A percentile compares a stretch with the other conserved stretches of the same genome.
These are phyloP conservation scores for Aleiodes leptofemur DNA, from an alignment of 2,888 invertebrate species.

Conservation along the genomic window DNA sequence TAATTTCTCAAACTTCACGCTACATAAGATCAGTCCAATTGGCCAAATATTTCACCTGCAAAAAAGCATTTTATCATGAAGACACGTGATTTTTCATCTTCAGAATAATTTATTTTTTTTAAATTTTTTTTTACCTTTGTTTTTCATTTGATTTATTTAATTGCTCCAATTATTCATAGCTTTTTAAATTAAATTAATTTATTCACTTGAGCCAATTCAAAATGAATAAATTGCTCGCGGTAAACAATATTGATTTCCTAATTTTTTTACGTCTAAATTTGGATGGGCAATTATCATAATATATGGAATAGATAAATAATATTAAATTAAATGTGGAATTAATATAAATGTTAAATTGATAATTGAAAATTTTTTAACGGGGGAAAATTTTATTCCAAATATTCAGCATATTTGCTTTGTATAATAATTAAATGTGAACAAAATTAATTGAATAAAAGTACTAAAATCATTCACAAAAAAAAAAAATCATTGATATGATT, in stretches of 20 bases:
- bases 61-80: background rate
- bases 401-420: constrained; percentile 14
- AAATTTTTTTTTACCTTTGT: too few species aligned
- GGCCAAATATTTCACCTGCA: constrained; percentile 31
- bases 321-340: background rate
- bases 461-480: background rate
- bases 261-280: constrained; percentile 37
- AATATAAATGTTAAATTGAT: background rate
- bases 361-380: too few species aligned
- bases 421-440: constrained; percentile 39
- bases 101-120: background rate
- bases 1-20: constrained; percentile 48
- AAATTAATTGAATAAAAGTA: constrained; percentile 33
- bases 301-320: constrained; percentile 24
- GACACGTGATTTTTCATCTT: background rate
- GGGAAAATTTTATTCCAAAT: background rate
- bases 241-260: constrained; percentile 50
- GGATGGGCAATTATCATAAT: constrained; percentile 35
- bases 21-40: constrained; percentile 51
- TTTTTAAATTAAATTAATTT: too few species aligned
- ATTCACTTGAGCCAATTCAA: too few species aligned
- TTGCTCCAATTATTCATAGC: too few species aligned
- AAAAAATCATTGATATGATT: background rate
- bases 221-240: too few species aligned
- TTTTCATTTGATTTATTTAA: too few species aligned